Conservation (phyloP, 2,797 vertebrate species). For the Natrix natrix region DNA sequence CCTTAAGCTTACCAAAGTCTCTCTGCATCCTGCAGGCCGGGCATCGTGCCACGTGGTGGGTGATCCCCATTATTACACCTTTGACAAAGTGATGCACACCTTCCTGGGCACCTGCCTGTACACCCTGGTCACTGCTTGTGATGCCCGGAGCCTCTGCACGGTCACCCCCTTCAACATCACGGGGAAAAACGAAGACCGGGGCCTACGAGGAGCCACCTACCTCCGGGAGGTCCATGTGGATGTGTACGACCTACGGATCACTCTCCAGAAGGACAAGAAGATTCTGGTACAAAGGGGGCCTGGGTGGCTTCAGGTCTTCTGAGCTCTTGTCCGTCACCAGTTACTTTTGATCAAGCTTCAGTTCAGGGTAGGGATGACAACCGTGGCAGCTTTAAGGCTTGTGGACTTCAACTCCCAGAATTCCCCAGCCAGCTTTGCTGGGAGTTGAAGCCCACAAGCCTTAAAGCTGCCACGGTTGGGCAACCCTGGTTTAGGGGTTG, state of each 20-base stretch:
- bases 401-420: no score
- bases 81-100: constrained; percentile 68
- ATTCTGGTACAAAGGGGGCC: constrained; percentile 74
- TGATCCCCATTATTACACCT: constrained; percentile 72
- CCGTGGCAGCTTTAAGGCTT: no score
- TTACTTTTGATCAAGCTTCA: no score
- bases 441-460: no score
- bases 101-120: constrained; percentile 72
- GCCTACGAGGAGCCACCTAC: constrained; percentile 62
- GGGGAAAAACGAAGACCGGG: constrained; percentile 68
- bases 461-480: no score
- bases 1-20: constrained; percentile 6
- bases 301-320: neutral
- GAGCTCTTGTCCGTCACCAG: no score
- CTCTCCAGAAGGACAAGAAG: constrained; percentile 65
- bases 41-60: constrained; percentile 65
- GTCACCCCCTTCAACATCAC: constrained; percentile 65
- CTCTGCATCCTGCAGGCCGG: constrained; percentile 39
- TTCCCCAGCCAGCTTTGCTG: no score
- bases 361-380: no score
- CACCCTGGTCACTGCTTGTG: constrained; percentile 60
- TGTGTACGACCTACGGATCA: constrained; percentile 57
- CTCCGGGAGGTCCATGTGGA: constrained; percentile 70
- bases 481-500: neutral
- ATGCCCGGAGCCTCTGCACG: neutral